A percentile compares a stretch with the other conserved stretches of the same genome.
phyloP scores from a whole-genome alignment of 2,113 vertebrate species.

The Seriola aureovittata region DNA sequence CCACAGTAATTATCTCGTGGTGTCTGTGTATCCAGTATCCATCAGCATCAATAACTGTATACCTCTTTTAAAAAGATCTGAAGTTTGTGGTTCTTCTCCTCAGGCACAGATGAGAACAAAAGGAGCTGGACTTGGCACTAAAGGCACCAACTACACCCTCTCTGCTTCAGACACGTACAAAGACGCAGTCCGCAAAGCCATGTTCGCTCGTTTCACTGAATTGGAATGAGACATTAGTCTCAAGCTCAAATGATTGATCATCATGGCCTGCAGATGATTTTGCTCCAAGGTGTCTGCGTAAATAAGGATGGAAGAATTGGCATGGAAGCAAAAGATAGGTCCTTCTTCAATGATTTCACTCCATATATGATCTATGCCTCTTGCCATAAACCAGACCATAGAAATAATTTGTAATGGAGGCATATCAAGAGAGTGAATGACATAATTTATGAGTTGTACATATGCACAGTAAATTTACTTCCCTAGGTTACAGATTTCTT shows the following conservation, averaged over 20 bases:
- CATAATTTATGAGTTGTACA: constrained; percentile 81
- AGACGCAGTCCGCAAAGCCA: constrained; percentile 97
- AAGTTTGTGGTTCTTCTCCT: constrained; percentile 33
- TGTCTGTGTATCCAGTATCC: not conserved
- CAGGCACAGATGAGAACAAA: constrained; percentile 95
- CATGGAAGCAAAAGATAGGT: not conserved
- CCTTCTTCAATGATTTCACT: not conserved
- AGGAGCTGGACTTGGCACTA: constrained; percentile 95
- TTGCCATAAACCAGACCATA: not conserved
- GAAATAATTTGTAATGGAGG: constrained; percentile 14
- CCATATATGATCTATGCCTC: constrained; percentile 28
- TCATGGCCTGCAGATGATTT: not conserved
- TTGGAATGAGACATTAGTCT: constrained; percentile 87
- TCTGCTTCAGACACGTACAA: constrained; percentile 96
- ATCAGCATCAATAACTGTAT: not conserved
- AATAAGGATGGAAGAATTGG: not conserved
- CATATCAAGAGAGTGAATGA: constrained; percentile 30
- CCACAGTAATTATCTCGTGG: not conserved
- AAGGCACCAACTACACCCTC: constrained; percentile 94
- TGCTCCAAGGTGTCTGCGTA: not conserved
- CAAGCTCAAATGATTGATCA: not conserved
- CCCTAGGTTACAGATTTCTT: constrained; percentile 46
- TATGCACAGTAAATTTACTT: constrained; percentile 68
- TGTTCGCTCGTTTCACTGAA: constrained; percentile 98
- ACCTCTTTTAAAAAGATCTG: not conserved